Evolutionary conservation across 2,113 vertebrate species (phyloP).

Genomic region (Beaufortia kweichowensis): DNA sequence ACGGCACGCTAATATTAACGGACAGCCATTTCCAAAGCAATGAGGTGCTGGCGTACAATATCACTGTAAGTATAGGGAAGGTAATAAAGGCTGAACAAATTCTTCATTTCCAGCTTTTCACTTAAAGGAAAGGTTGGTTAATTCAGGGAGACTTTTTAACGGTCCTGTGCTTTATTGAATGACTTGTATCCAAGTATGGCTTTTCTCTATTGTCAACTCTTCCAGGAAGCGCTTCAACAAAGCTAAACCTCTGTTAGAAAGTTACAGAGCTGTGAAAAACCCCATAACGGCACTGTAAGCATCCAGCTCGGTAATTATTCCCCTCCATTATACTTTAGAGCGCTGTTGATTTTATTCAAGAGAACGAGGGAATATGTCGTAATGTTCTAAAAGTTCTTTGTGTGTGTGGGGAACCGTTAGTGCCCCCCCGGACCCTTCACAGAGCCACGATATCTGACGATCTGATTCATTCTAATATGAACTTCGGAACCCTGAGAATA

Average conservation of each 20-base stretch:
- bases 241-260: constrained; percentile 39
- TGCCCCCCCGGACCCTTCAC: constrained; percentile 4
- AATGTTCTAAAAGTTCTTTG: neutral
- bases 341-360: constrained; percentile 17
- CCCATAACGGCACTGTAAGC: constrained; percentile 33
- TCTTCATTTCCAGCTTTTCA: constrained; percentile 35
- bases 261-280: constrained; percentile 42
- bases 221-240: constrained; percentile 31
- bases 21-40: constrained; percentile 36
- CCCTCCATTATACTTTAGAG: constrained; percentile 35
- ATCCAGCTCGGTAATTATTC: constrained; percentile 33
- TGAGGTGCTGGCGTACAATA: constrained; percentile 32
- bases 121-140: constrained; percentile 19
- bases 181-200: constrained; percentile 2
- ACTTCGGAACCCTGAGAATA: too few species aligned
- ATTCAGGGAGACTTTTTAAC: constrained; percentile 24
- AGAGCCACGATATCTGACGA: neutral
- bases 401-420: neutral
- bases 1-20: constrained; percentile 24
- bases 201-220: constrained; percentile 27
- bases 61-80: constrained; percentile 31
- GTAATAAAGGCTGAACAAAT: constrained; percentile 33
- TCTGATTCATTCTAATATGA: too few species aligned
- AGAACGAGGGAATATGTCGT: constrained; percentile 5
- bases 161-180: neutral